phyloP scores from a whole-genome alignment of 2,888 invertebrate species.

The Lacanobia oleracea region DNA sequence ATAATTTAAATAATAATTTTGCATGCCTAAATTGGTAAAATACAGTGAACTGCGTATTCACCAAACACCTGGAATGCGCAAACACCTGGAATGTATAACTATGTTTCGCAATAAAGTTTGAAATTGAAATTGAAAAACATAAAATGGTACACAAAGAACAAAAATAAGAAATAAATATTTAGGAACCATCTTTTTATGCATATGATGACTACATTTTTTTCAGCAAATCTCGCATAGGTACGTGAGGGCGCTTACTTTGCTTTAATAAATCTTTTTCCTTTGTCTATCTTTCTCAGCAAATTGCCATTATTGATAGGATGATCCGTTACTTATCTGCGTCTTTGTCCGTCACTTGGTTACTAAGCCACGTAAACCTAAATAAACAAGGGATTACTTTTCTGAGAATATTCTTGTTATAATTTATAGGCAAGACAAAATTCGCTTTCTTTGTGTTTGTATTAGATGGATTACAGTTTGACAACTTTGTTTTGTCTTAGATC shows the following conservation, averaged over 20 bases:
- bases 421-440: not conserved
- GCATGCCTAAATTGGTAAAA: no score
- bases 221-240: not conserved
- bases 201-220: not conserved
- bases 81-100: no score
- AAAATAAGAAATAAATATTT: no score
- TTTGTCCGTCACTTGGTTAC: slow-evolving; percentile 10
- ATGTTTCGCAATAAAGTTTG: no score
- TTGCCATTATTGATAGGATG: slow-evolving; percentile 24
- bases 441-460: slow-evolving; percentile 5
- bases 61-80: no score
- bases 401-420: slow-evolving; percentile 17
- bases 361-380: slow-evolving; percentile 16
- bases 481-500: slow-evolving; percentile 7
- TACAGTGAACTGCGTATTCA: no score
- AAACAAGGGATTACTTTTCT: slow-evolving; percentile 3
- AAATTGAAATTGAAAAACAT: no score
- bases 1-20: no score
- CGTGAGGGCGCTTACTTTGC: not conserved
- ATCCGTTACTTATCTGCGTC: slow-evolving; percentile 28
- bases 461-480: slow-evolving; percentile 18
- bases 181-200: not conserved
- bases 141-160: no score
- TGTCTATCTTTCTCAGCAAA: slow-evolving; percentile 15
- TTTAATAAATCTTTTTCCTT: slow-evolving; percentile 7